Conservation (phyloP, 2,113 vertebrate genomes). For the Scolopax mira region DNA sequence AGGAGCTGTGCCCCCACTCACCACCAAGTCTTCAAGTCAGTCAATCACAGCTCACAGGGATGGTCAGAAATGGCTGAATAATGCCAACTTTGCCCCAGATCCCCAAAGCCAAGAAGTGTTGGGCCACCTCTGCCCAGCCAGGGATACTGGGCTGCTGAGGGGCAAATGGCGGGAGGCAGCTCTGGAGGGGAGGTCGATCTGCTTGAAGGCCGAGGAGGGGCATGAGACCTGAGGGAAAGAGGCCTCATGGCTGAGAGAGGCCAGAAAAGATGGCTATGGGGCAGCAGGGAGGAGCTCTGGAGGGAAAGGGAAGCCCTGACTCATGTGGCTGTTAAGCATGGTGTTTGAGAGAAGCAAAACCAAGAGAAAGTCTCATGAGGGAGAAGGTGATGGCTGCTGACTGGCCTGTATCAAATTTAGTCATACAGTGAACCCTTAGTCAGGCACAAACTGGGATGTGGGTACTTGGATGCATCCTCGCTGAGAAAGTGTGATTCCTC, state of each 20-base stretch:
- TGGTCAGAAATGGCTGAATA: not conserved
- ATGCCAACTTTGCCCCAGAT: not conserved
- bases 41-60: not conserved
- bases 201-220: not conserved
- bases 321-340: not conserved
- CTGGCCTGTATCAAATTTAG: not conserved
- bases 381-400: not conserved
- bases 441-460: not conserved
- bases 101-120: no score
- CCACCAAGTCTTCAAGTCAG: not conserved
- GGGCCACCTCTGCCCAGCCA: not conserved
- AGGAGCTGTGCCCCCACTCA: not conserved
- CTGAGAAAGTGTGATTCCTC: not conserved
- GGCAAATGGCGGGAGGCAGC: no score
- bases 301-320: not conserved
- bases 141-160: not conserved
- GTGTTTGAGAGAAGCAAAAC: not conserved
- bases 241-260: not conserved
- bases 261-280: not conserved
- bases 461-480: not conserved
- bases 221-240: not conserved
- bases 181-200: fast-evolving
- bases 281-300: not conserved
- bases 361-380: not conserved
- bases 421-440: not conserved